phyloP scores from a whole-genome alignment of 2,113 vertebrate genomes.

The Catharus fuscescens region DNA sequence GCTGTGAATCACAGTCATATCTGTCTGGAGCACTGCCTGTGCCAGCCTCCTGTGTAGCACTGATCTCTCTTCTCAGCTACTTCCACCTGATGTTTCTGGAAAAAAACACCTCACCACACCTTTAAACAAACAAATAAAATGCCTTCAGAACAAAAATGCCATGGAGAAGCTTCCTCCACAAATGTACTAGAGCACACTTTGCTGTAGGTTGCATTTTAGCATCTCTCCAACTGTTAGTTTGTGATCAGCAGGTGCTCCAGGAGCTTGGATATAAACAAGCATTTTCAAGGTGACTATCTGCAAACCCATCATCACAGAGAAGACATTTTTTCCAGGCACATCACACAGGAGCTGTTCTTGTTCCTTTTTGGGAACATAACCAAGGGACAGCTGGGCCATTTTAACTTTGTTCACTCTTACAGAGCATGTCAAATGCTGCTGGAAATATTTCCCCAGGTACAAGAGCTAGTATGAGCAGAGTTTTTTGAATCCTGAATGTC shows the following conservation, averaged over 20 bases:
- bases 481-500: not conserved
- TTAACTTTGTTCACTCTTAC: not conserved
- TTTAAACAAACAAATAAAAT: not conserved
- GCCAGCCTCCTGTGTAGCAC: not conserved
- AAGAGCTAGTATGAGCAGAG: not conserved
- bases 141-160: not conserved
- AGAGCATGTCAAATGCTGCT: not conserved
- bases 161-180: not conserved
- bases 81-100: not conserved
- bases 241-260: not conserved
- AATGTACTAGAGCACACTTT: not conserved
- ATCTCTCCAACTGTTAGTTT: not conserved
- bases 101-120: not conserved
- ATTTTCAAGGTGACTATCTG: not conserved
- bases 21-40: not conserved
- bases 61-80: not conserved
- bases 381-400: not conserved
- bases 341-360: not conserved
- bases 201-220: not conserved
- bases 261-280: not conserved
- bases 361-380: not conserved
- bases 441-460: not conserved
- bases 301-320: not conserved
- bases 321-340: not conserved
- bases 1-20: not conserved